Percentiles rank a stretch among this genome's conserved stretches.
Evolutionary conservation across 2,797 vertebrate genomes (phyloP).

Genomic region (Salarias fasciatus): DNA sequence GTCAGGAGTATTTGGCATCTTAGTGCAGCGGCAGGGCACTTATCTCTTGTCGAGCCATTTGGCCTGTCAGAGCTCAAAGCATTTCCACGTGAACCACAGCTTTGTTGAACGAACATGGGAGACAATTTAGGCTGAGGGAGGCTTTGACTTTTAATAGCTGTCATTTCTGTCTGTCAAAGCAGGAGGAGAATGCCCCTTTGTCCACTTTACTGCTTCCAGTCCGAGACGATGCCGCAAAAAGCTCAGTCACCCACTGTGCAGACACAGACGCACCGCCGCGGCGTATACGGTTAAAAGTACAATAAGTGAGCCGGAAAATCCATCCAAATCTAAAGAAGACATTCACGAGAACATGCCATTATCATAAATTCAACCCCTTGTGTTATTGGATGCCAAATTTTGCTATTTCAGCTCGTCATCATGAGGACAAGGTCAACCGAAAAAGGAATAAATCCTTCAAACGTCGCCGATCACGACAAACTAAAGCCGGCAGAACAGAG

Average conservation of each 20-base stretch:
- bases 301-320: neutral
- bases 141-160: constrained; percentile 51
- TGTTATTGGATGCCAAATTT: constrained; percentile 15
- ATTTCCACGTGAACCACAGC: constrained; percentile 51
- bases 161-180: constrained; percentile 59
- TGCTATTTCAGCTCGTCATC: too few species aligned
- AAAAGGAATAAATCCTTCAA: too few species aligned
- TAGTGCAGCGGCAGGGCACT: constrained; percentile 48
- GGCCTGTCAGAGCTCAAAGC: constrained; percentile 59
- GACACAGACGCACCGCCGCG: neutral
- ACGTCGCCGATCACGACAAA: too few species aligned
- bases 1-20: constrained; percentile 45
- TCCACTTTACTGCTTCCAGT: constrained; percentile 9
- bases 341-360: neutral
- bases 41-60: constrained; percentile 60
- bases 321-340: neutral
- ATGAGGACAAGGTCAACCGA: too few species aligned
- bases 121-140: constrained; percentile 41
- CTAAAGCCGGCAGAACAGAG: too few species aligned
- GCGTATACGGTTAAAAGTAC: neutral
- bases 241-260: neutral
- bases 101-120: constrained; percentile 61
- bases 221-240: neutral
- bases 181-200: constrained; percentile 50
- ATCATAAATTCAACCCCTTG: neutral